Base-by-base conservation (phyloP, 1,140 invertebrate species). In the Nasonia vitripennis region DNA sequence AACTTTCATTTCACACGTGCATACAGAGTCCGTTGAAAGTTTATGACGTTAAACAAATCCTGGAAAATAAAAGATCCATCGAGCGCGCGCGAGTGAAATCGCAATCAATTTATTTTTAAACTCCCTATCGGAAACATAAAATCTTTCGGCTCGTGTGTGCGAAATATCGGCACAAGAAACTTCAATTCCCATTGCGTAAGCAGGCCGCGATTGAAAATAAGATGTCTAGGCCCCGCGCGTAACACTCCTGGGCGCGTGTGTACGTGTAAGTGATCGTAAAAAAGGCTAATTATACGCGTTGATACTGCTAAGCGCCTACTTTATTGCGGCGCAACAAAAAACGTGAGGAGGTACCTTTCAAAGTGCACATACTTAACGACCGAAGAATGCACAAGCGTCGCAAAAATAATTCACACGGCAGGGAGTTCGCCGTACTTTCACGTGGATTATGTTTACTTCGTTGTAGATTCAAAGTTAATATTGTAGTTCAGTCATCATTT, bases 61-160 rank as follows among this genome's bases (percentile, higher is more conserved):
- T 6, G 70, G 11, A 31, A n/a, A 73, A 37, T 12, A 17, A 31
- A 17, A 73, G 11, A 71, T 71, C 23, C 70, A 2, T 3, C 34
- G 34, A 34, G 34, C 34, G 27, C 27, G 27, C 27, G 27, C 27
- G 27, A 73, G 70, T 73, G 70, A 73, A 73, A 73, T 73, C 34
- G 70, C 70, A 37, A 73, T 73, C 12, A 73, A 34, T 31, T 73
- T 73, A 31, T 73, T 73, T 73, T 73, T 73, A 34, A 62, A 62
- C 17, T n/a, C 20, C 3, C 55, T 62, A 62, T 62, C 55, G 7
- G 20, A 62, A 62, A 62, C 55, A n/a, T 62, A 62, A 20, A 62
- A 55, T 55, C 14, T 14, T 17, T 20, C 55, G 55, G 1, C 17
- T 62, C 34, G 34, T 37, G 34, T 37, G 17, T n/a, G 17, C 17